A percentile compares a stretch with the other conserved stretches of the same genome.
Conservation (phyloP, 2,888 invertebrate species). For the Stenodema calcarata region DNA sequence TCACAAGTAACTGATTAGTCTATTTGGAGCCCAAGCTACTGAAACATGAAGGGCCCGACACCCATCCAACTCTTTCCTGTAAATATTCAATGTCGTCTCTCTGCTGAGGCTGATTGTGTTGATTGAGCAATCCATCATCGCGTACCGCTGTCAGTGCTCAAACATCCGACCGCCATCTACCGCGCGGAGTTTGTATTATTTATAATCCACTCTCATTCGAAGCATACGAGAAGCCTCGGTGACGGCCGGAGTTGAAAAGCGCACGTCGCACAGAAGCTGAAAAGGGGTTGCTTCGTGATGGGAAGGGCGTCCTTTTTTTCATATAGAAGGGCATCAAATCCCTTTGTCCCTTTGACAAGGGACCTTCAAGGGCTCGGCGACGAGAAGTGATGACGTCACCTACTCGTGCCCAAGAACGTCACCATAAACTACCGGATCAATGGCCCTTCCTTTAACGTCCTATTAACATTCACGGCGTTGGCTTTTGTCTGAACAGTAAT, state of each 20-base stretch:
- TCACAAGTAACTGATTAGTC: too few relatives aligned
- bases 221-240: too few relatives aligned
- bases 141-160: too few relatives aligned
- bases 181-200: not conserved
- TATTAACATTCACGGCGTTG: constrained; percentile 14
- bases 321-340: constrained; percentile 30
- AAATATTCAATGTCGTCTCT: too few relatives aligned
- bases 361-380: constrained; percentile 11
- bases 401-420: constrained; percentile 19
- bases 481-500: constrained; percentile 16
- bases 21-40: too few relatives aligned
- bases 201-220: not conserved
- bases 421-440: constrained; percentile 27
- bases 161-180: too few relatives aligned
- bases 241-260: not conserved
- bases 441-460: not conserved
- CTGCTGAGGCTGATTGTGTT: too few relatives aligned
- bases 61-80: too few relatives aligned
- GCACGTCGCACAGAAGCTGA: not conserved
- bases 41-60: too few relatives aligned
- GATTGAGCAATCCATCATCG: too few relatives aligned
- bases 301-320: constrained; percentile 4
- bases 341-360: constrained; percentile 41
- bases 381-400: constrained; percentile 10
- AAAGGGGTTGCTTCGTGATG: not conserved